Evolutionary conservation across 2,888 invertebrate species (phyloP).

Genomic region (Bellardia bayeri): DNA sequence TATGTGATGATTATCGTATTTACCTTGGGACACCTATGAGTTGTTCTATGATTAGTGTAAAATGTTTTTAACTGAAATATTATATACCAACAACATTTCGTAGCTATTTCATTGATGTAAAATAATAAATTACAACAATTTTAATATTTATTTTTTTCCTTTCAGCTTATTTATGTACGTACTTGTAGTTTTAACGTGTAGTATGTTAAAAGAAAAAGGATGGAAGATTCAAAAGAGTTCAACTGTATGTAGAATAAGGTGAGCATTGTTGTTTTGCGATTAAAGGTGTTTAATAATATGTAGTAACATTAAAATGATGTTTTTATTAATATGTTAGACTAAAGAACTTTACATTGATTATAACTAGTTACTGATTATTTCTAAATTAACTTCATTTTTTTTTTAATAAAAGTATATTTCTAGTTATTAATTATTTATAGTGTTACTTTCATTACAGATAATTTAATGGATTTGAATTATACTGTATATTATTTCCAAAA

Average conservation of each 20-base stretch:
- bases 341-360: slow-evolving; percentile 72
- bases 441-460: slow-evolving; percentile 41
- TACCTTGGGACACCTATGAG: slow-evolving; percentile 83
- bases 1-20: slow-evolving; percentile 73
- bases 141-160: neutral
- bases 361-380: slow-evolving; percentile 54
- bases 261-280: neutral
- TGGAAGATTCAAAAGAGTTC: too few species aligned
- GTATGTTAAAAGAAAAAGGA: neutral
- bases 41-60: slow-evolving; percentile 78
- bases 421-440: neutral
- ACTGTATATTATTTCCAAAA: neutral
- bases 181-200: slow-evolving; percentile 19
- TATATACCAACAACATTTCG: neutral
- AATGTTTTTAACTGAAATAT: slow-evolving; percentile 44
- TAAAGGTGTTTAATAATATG: neutral
- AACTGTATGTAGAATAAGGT: slow-evolving; percentile 7
- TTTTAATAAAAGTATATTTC: neutral
- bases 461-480: neutral
- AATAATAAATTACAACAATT: neutral
- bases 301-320: slow-evolving; percentile 66
- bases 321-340: slow-evolving; percentile 76
- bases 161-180: slow-evolving; percentile 9
- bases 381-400: neutral
- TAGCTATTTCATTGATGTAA: neutral